These are phyloP conservation scores for Oncorhynchus masou DNA, from an alignment of 2,113 vertebrate genomes.

Conservation along the genomic window DNA sequence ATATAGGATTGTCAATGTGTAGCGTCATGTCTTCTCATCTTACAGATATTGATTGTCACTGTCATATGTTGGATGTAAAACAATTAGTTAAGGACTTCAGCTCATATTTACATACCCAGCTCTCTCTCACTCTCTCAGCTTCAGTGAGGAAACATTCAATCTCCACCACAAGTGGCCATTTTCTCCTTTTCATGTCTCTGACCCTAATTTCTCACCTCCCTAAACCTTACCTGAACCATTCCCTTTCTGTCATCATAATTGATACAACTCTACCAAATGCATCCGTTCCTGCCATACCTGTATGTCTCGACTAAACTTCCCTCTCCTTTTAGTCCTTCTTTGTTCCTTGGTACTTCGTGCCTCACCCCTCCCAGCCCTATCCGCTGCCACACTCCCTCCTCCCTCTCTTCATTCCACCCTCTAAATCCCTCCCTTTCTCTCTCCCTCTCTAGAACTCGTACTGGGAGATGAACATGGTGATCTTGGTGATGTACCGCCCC, in stretches of 20 bases:
- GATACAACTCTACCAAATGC: neutral
- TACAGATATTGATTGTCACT: neutral
- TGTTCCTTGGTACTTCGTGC: neutral
- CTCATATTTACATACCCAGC: neutral
- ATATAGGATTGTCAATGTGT: neutral
- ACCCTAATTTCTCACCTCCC: neutral
- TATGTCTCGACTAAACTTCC: neutral
- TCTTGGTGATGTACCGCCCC: conserved; percentile 83
- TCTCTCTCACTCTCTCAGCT: neutral
- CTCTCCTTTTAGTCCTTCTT: too few relatives aligned
- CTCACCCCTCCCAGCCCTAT: neutral
- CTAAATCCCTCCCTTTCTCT: neutral
- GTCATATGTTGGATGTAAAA: too few relatives aligned
- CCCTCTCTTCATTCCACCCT: neutral
- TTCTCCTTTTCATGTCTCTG: neutral
- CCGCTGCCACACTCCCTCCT: neutral
- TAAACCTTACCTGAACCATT: neutral
- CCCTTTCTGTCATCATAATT: neutral
- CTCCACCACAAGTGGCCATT: neutral
- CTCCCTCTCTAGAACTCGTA: conserved; percentile 75
- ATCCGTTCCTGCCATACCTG: neutral
- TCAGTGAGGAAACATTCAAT: too few relatives aligned
- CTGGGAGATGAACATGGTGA: conserved; percentile 80
- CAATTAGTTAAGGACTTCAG: neutral
- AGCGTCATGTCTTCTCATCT: neutral